Percentiles rank a stretch among this genome's conserved stretches.
phyloP scores from a whole-genome alignment of 2,797 vertebrate genomes.

The Cynodonichthys magdalenae region DNA sequence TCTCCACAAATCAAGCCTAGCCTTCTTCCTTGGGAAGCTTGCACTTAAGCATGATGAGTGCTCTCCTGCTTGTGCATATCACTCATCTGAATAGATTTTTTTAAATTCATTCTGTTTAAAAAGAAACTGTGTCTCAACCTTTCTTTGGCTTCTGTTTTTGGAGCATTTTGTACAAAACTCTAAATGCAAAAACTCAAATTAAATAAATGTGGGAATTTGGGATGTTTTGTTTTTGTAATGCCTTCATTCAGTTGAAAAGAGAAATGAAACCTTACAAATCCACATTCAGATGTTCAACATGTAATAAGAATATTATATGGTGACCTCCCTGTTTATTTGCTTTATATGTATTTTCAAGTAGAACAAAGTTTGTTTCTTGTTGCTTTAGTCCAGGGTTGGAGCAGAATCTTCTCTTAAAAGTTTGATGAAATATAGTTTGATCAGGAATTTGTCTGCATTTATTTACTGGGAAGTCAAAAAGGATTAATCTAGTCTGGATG shows the following conservation, averaged over 20 bases:
- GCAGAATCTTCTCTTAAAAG: background rate
- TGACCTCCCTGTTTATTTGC: background rate
- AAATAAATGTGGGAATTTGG: background rate
- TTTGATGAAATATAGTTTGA: slow-evolving; percentile 11
- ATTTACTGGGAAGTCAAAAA: slow-evolving; percentile 2
- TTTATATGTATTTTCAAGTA: background rate
- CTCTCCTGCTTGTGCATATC: slow-evolving; percentile 19
- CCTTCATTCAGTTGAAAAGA: background rate
- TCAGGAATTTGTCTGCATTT: slow-evolving; percentile 17
- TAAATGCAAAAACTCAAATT: background rate
- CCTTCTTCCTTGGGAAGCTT: slow-evolving; percentile 31
- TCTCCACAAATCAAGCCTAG: slow-evolving; percentile 10
- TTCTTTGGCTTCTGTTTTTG: slow-evolving; percentile 8
- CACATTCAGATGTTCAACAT: background rate
- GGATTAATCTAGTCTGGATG: background rate
- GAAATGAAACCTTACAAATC: background rate
- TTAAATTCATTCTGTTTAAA: background rate
- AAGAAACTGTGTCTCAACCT: background rate
- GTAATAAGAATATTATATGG: too few species aligned
- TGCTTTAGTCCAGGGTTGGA: background rate
- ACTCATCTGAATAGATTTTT: slow-evolving; percentile 6
- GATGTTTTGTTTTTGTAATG: background rate
- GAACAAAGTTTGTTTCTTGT: background rate
- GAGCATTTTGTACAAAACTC: background rate
- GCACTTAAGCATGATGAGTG: slow-evolving; percentile 30